Conservation (phyloP, 2,888 invertebrate species). For the Troides helena region DNA sequence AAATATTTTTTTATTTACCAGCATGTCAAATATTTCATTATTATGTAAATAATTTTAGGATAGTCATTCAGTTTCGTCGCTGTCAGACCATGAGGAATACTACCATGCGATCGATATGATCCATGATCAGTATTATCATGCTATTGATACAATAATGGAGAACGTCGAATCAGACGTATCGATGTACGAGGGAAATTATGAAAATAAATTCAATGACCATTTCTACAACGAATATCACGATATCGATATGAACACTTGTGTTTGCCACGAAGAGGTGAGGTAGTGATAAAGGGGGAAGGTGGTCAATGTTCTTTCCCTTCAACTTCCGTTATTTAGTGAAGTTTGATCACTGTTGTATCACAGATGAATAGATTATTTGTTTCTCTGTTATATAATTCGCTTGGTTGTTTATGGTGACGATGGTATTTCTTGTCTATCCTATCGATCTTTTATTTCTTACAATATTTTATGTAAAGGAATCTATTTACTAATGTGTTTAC, state of each 20-base stretch:
- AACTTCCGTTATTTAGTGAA: conserved; percentile 1
- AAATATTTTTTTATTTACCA: too few species aligned
- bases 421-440: neutral
- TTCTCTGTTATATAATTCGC: neutral
- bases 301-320: conserved; percentile 2
- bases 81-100: conserved; percentile 27
- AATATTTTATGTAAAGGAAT: neutral
- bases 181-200: conserved; percentile 46
- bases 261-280: conserved; percentile 43
- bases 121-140: conserved; percentile 57
- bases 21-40: neutral
- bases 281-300: conserved; percentile 15
- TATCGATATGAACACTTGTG: conserved; percentile 43
- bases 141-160: conserved; percentile 70
- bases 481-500: neutral
- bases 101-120: conserved; percentile 67
- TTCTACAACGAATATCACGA: conserved; percentile 50
- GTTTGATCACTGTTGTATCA: neutral
- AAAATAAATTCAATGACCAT: conserved; percentile 52
- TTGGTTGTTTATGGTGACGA: neutral
- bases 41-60: conserved; percentile 22
- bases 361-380: neutral
- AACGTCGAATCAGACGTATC: conserved; percentile 51
- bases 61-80: conserved; percentile 21
- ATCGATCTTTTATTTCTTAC: neutral